A percentile compares a stretch with the other conserved stretches of the same genome.
phyloP scores from a whole-genome alignment of 2,113 vertebrate genomes.

The Malurus melanocephalus region DNA sequence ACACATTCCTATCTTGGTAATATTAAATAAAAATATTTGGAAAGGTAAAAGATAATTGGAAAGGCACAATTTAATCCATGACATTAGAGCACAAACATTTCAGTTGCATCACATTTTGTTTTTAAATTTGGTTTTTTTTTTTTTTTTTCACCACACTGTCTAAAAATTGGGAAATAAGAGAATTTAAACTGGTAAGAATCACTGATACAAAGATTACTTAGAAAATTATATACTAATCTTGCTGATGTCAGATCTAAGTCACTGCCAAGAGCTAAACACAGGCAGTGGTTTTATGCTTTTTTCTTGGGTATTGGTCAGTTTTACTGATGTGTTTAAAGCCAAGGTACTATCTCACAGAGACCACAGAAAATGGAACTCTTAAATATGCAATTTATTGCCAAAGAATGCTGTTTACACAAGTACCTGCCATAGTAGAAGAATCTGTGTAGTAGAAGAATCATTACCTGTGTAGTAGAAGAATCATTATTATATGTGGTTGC shows the following conservation, averaged over 20 bases:
- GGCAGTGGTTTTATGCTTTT: slow-evolving; percentile 8
- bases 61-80: neutral
- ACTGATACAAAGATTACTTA: neutral
- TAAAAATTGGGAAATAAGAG: neutral
- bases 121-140: neutral
- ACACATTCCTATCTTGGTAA: neutral
- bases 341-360: slow-evolving; percentile 14
- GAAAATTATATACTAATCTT: slow-evolving; percentile 28
- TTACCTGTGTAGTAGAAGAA: neutral
- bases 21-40: neutral
- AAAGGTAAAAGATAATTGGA: neutral
- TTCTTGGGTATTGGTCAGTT: slow-evolving; percentile 22
- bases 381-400: slow-evolving; percentile 29
- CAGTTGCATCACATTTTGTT: neutral
- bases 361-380: slow-evolving; percentile 11
- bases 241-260: neutral
- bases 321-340: slow-evolving; percentile 38
- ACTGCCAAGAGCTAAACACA: slow-evolving; percentile 26
- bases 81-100: neutral
- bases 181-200: slow-evolving; percentile 4
- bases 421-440: neutral
- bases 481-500: neutral
- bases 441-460: too few species aligned
- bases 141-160: neutral
- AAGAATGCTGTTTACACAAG: slow-evolving; percentile 8